Base-by-base conservation (phyloP, 1,140 invertebrate species). In the Asobara japonica region DNA sequence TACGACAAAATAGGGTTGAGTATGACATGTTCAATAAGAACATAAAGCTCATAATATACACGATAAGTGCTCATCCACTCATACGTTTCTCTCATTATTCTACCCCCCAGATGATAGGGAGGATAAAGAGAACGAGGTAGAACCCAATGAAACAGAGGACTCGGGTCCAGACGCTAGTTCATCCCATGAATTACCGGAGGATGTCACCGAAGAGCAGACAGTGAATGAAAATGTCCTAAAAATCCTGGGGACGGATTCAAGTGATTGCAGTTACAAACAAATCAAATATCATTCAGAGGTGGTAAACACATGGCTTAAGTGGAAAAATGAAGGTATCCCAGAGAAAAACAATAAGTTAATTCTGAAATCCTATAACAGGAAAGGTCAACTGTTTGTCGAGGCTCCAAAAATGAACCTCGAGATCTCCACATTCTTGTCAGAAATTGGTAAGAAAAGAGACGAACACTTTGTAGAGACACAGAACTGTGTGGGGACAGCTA, bases 321-420 rank as follows among this genome's bases (percentile, higher is more conserved):
- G 66, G 66, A 69, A 51, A 18, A n/a, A 25, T n/a, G 30, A 25
- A 4, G 70, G 66, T 10, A 60, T 69, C 16, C 45, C 70, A 22
- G 69, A 65, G n/a, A 65, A 75, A n/a, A 60, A 65, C 0, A 72
- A 65, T 18, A 56, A 71, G 5, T 7, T 51, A n/a, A 38, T 69
- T 36, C 27, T 75, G 29, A 61, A 72, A 30, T 68, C 65, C 13
- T 56, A 69, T 30, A 65, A 65, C 2, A 65, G 33, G n/a, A 69
- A 69, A 20, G 51, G n/a, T 7, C 41, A 72, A 31, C 29, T 72
- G 3, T 71, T 41, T 6, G 68, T 66, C 7, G 69, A 75, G 25
- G 68, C 74, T 5, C 69, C 70, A n/a, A 72, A 65, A 66, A 30
- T 75, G 10, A 72, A 75, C 29, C 70, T 51, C n/a, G 61, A 75